phyloP scores from a whole-genome alignment of 2,113 vertebrate genomes.

The Caracal caracal region DNA sequence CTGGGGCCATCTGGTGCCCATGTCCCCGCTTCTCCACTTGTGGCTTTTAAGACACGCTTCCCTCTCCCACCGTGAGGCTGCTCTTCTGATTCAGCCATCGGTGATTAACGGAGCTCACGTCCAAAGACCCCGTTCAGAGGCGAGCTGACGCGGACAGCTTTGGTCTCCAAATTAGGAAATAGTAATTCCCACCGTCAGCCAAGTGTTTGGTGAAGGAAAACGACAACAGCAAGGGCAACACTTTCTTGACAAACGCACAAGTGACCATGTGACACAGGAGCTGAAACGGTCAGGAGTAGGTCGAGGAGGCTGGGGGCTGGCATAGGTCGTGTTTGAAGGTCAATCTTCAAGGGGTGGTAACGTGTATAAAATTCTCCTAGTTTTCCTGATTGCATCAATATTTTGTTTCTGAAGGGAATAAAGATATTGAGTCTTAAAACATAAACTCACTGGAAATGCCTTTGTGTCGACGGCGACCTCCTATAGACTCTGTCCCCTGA shows the following conservation, averaged over 20 bases:
- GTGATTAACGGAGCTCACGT: neutral
- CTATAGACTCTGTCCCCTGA: neutral
- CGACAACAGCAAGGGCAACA: accelerated
- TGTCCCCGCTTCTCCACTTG: neutral
- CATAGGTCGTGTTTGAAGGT: neutral
- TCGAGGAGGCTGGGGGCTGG: accelerated
- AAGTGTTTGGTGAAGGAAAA: neutral
- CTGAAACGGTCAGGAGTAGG: no score
- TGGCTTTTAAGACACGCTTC: neutral
- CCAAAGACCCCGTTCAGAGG: neutral
- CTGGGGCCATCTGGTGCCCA: neutral
- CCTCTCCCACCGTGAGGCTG: no score
- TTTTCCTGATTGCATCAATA: neutral
- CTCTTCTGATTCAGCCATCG: accelerated
- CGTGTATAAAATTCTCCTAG: neutral
- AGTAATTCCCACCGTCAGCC: neutral
- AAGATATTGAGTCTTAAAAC: neutral
- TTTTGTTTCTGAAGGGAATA: neutral
- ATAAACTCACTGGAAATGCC: neutral
- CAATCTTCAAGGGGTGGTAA: no score
- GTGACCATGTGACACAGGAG: neutral
- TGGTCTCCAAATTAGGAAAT: neutral
- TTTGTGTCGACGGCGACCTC: neutral
- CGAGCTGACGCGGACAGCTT: accelerated
- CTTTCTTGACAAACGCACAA: neutral